Evolutionary conservation across 2,797 vertebrate species (phyloP).

Genomic region (Chlorospingus semifuscus): DNA sequence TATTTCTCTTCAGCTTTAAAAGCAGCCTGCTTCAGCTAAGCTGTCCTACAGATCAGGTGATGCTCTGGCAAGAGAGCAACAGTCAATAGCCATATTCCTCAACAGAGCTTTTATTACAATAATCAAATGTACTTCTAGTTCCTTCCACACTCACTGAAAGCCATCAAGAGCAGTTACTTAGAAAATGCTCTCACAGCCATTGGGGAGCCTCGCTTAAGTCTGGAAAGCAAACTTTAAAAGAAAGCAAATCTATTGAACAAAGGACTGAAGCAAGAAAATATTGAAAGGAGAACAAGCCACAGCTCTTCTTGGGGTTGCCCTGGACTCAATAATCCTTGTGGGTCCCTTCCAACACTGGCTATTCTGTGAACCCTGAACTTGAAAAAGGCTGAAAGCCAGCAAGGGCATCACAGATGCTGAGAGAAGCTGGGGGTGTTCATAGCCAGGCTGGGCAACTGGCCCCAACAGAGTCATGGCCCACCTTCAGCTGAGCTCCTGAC

Average conservation of each 20-base stretch:
- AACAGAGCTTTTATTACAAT: neutral
- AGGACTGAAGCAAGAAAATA: neutral
- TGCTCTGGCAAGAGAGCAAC: neutral
- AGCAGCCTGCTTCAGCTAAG: neutral
- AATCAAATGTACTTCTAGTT: neutral
- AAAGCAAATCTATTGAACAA: neutral
- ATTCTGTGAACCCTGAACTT: neutral
- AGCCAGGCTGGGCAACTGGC: accelerated
- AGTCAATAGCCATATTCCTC: neutral
- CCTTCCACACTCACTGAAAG: neutral
- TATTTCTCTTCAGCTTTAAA: neutral
- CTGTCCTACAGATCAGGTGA: neutral
- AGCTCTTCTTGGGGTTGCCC: neutral
- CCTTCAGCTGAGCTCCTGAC: no score
- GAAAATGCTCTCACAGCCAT: neutral
- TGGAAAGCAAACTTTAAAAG: neutral
- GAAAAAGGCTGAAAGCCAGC: neutral
- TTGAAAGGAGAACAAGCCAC: neutral
- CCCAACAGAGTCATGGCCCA: accelerated
- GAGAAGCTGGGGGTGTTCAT: accelerated
- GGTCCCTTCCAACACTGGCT: neutral
- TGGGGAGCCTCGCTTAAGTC: neutral
- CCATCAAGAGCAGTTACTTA: neutral
- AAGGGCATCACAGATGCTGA: neutral
- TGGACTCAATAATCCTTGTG: neutral